Base-by-base conservation (phyloP, 2,888 invertebrate genomes). In the Tineola bisselliella region DNA sequence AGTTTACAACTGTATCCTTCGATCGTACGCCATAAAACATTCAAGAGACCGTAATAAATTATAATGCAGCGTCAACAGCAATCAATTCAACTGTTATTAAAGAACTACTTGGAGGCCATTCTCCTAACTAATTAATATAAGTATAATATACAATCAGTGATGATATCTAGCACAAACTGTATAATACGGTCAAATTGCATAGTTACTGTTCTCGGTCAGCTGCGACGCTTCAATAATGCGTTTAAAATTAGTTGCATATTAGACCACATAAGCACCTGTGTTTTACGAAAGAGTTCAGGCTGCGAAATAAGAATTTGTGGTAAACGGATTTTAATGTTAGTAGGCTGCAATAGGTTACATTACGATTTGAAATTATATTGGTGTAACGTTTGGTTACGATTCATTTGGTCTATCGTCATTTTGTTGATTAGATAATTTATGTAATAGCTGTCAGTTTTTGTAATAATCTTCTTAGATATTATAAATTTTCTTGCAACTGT, bases 141-240 rank as follows among this genome's bases (percentile, higher is more conserved):
- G n/a, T n/a, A 8, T 17, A 54, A 54, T 54, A 54, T 54, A 25
- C 54, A 54, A 54, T 54, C 54, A 25, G 54, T 25, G 25, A 54
- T 54, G 54, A 54, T 54, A 54, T 54, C 54, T 54, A 25, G 54
- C 54, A 54, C 54, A 54, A 25, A 8, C 10, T 54, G 48, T 54
- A 54, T 54, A 25, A 54, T 54, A 12, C 54, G 54, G 25, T 54
- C 54, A 19, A 54, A 54, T 54, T 54, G 25, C 25, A 18, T 12
- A 25, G 54, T 54, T 12, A 54, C 25, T 8, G 18, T 54, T 25
- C 54, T 13, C 25, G 25, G 54, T 54, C 54, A 54, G 25, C 25
- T 25, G 54, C 54, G 18, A 54, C 25, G 11, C 12, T 25, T n/a
- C 12, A 54, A 54, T 54, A 25, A 25, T 18, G 12, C n/a, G 8